Evolutionary conservation across 2,797 vertebrate species (phyloP), one percentile per base, ranked within the genome.

Genomic region (Diceros bicornis): DNA sequence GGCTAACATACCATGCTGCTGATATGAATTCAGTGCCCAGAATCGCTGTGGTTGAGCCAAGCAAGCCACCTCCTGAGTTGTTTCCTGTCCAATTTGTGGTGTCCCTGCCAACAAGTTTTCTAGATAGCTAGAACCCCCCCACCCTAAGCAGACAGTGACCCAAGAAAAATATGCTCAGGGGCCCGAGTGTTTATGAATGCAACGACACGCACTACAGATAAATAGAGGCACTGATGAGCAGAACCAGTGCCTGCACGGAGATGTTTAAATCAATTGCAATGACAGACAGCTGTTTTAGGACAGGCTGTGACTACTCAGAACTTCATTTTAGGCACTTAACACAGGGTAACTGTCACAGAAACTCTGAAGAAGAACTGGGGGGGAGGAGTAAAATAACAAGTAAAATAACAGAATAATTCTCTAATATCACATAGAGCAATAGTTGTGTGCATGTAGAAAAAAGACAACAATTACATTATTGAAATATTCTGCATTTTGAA

Each of bases 1-100:
- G 94, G 95, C 91, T 94, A 44, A 41, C 27, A 62, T 29, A 52
- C 14, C 2, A 41, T 21, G 74, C 21, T 71, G 52, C 85, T 64
- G 57, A 94, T 57, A n/a, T 91, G 61, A 89, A 94, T 74, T 93
- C 44, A 27, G 37, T n/a, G 47, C 47, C 92, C 90, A 97, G 90
- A 94, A 93, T 44, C 2, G 0, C 7, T 71, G 18, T 32, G 61
- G 0, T 68, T 64, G 62, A 75, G 82, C 96, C 68, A 93, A 86
- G 47, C 41, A 84, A 91, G 16, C n/a, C 52, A 89, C 74, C 52
- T 95, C 32, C 75, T 92, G 61, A 75, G 64, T 41, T 83, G 62
- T 95, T 93, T 74, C 69, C 83, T 83, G 71, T 89, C 68, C 61
- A 79, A 52, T 85, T 14, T 75, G 14, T 59, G 11, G 21, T 14